Percentiles rank a stretch among this genome's conserved stretches.
These are phyloP conservation scores for Tetranychus truncatus DNA, from an alignment of 2,888 invertebrate genomes.

Conservation along the genomic window DNA sequence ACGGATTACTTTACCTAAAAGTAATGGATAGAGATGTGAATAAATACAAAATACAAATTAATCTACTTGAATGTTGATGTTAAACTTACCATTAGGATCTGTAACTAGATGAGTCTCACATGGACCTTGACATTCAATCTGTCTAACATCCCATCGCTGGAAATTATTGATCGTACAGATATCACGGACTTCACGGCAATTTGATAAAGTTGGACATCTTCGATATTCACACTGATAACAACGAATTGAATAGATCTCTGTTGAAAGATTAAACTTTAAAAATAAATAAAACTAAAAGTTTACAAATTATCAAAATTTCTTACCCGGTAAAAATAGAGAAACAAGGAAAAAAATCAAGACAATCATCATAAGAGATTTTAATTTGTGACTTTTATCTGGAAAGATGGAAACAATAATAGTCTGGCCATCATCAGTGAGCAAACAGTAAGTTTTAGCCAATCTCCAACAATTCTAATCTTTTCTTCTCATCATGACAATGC, in stretches of 20 bases:
- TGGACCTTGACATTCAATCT: conserved; percentile 20
- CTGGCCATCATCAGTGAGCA: too few species aligned
- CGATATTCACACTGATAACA: conserved; percentile 9
- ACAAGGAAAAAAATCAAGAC: background rate
- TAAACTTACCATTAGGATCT: conserved; percentile 20
- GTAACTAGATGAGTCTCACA: conserved; percentile 21
- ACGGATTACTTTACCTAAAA: background rate
- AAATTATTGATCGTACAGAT: conserved; percentile 21
- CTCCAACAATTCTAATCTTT: background rate
- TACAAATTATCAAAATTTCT: background rate
- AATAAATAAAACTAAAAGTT: background rate
- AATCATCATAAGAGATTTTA: background rate
- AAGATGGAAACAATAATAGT: background rate
- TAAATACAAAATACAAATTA: background rate
- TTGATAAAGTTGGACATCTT: conserved; percentile 9
- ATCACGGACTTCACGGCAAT: conserved; percentile 8
- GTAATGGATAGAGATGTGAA: background rate
- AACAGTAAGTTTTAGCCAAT: background rate
- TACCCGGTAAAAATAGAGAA: background rate
- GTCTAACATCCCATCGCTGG: conserved; percentile 14
- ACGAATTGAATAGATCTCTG: background rate
- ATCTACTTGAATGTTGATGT: background rate
- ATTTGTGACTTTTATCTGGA: background rate
- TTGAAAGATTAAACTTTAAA: background rate
- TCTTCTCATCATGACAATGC: background rate